Conservation (phyloP, 2,113 vertebrate genomes). For the Protobothrops mucrosquamatus region DNA sequence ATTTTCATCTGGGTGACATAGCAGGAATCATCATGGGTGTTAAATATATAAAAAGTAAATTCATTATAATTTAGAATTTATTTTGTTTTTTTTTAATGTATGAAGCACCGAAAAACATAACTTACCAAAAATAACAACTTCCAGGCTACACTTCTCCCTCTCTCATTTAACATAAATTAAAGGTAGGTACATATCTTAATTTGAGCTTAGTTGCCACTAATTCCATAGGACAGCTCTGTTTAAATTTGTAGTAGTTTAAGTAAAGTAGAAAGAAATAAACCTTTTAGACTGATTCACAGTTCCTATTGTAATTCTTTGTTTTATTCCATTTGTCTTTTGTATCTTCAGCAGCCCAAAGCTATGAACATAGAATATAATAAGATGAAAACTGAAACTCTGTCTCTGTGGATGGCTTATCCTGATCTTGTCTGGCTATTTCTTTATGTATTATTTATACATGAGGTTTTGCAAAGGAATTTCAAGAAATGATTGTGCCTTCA, state of each 20-base stretch:
- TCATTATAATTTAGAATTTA: background rate
- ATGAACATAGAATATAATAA: background rate
- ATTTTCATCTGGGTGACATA: background rate
- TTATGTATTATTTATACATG: slow-evolving; percentile 44
- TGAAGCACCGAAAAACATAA: background rate
- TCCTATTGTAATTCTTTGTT: background rate
- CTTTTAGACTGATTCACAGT: background rate
- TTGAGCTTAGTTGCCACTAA: background rate
- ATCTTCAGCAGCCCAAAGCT: background rate
- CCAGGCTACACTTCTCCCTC: background rate
- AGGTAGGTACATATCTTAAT: background rate
- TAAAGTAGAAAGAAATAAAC: background rate
- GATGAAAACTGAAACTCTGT: background rate
- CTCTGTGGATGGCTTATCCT: background rate
- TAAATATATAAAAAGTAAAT: background rate
- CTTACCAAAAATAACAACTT: background rate
- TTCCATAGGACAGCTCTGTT: background rate
- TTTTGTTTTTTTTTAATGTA: background rate
- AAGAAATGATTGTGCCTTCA: slow-evolving; percentile 36
- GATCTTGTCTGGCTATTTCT: slow-evolving; percentile 26
- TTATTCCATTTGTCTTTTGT: background rate
- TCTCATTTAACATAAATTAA: background rate
- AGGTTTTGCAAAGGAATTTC: slow-evolving; percentile 31
- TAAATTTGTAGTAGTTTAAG: background rate
- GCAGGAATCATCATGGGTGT: background rate